A percentile compares a stretch with the other conserved stretches of the same genome.
Conservation (phyloP, 2,797 vertebrate species). For the Holocentrus rufus region DNA sequence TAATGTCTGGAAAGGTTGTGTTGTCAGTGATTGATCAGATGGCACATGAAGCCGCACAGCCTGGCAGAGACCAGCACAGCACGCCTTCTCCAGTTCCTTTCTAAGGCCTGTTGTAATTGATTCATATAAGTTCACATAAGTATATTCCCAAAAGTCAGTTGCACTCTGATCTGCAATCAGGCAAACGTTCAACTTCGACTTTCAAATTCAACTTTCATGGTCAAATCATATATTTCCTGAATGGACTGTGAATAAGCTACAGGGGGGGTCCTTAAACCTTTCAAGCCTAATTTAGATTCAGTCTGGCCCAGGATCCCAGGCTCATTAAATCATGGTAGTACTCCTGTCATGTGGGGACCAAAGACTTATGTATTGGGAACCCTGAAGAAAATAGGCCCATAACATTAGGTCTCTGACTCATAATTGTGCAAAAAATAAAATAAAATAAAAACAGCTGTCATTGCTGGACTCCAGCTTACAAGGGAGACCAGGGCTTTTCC, state of each 20-base stretch:
- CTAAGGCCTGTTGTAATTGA: slow-evolving; percentile 36
- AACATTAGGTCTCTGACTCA: not conserved
- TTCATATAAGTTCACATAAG: slow-evolving; percentile 34
- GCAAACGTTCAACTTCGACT: slow-evolving; percentile 24
- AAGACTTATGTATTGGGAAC: not conserved
- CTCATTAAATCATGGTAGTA: slow-evolving; percentile 25
- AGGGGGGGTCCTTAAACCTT: slow-evolving; percentile 6
- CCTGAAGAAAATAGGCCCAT: not conserved
- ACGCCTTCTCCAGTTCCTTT: slow-evolving; percentile 21
- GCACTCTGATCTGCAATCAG: slow-evolving; percentile 36
- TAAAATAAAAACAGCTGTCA: too few species aligned
- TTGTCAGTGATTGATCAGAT: slow-evolving; percentile 55
- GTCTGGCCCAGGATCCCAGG: slow-evolving; percentile 12
- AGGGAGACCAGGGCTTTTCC: too few species aligned
- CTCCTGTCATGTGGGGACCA: slow-evolving; percentile 4
- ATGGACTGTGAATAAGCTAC: slow-evolving; percentile 23
- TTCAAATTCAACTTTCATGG: slow-evolving; percentile 36
- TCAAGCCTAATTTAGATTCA: slow-evolving; percentile 22
- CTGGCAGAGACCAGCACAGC: slow-evolving; percentile 19
- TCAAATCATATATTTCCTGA: slow-evolving; percentile 34
- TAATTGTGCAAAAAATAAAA: too few species aligned
- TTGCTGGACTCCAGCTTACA: too few species aligned
- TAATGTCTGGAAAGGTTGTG: slow-evolving; percentile 47
- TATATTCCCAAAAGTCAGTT: slow-evolving; percentile 38
- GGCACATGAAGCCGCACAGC: slow-evolving; percentile 8